A percentile compares a stretch with the other conserved stretches of the same genome.
phyloP scores from a whole-genome alignment of 2,888 invertebrate genomes.

The Tholera decimalis region DNA sequence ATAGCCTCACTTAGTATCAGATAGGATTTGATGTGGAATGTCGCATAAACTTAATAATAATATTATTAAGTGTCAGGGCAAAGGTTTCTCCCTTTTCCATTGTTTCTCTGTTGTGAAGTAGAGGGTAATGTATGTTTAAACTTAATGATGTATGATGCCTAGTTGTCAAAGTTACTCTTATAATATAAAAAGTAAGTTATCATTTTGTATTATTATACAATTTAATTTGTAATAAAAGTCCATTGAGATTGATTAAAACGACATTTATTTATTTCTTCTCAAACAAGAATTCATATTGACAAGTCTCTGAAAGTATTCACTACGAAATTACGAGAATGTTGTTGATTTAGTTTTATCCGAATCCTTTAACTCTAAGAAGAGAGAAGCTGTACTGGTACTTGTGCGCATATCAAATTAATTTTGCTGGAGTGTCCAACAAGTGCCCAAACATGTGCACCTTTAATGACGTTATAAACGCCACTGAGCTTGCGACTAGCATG shows the following conservation, averaged over 20 bases:
- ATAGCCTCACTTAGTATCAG: conserved; percentile 3
- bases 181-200: conserved; percentile 29
- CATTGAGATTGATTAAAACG: conserved; percentile 45
- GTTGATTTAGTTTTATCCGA: not conserved
- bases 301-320: conserved; percentile 11
- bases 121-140: not conserved
- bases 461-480: no score
- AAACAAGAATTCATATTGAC: conserved; percentile 35
- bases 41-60: not conserved
- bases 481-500: no score
- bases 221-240: conserved; percentile 46
- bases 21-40: not conserved
- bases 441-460: no score
- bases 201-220: conserved; percentile 45
- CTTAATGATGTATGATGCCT: conserved; percentile 13
- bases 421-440: no score
- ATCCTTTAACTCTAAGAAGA: not conserved
- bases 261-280: conserved; percentile 56
- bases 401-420: conserved; percentile 26
- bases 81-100: not conserved
- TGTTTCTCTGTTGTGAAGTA: not conserved
- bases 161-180: conserved; percentile 40
- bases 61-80: no score
- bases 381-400: conserved; percentile 4
- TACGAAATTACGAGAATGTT: conserved; percentile 36